Conservation (phyloP, 2,113 vertebrate genomes). For the Solenodon paradoxus region DNA sequence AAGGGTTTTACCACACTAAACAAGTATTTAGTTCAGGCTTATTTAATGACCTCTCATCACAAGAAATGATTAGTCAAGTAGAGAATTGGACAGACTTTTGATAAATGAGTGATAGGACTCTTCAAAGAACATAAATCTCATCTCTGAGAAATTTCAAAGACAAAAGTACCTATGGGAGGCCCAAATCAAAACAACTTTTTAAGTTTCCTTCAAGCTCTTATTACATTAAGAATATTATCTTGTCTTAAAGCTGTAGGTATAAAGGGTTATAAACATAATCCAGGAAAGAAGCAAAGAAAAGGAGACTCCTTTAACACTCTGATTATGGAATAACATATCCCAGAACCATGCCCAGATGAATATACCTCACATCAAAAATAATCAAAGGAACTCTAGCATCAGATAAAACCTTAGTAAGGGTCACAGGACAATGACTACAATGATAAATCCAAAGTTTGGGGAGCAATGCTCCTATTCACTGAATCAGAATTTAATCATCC, state of each 20-base stretch:
- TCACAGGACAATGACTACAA: neutral
- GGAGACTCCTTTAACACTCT: neutral
- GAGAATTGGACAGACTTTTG: neutral
- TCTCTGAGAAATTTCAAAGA: neutral
- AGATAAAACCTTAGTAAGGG: neutral
- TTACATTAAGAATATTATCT: neutral
- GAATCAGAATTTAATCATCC: neutral
- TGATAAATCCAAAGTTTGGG: neutral
- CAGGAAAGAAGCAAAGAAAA: neutral
- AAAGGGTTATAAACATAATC: neutral
- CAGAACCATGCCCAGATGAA: neutral
- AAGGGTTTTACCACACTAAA: neutral
- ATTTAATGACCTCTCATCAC: neutral
- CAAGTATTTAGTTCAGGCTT: neutral
- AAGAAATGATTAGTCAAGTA: neutral
- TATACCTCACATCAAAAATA: no score
- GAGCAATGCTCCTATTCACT: neutral
- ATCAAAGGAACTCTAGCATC: slow-evolving; percentile 1
- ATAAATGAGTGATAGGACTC: neutral
- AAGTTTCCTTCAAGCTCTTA: neutral
- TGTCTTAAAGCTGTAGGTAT: neutral
- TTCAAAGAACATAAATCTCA: neutral
- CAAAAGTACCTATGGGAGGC: neutral
- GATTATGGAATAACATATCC: neutral
- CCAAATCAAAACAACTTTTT: neutral